A percentile compares a stretch with the other conserved stretches of the same genome.
Evolutionary conservation across 2,888 invertebrate species (phyloP).

Genomic region (Thecophora atra): DNA sequence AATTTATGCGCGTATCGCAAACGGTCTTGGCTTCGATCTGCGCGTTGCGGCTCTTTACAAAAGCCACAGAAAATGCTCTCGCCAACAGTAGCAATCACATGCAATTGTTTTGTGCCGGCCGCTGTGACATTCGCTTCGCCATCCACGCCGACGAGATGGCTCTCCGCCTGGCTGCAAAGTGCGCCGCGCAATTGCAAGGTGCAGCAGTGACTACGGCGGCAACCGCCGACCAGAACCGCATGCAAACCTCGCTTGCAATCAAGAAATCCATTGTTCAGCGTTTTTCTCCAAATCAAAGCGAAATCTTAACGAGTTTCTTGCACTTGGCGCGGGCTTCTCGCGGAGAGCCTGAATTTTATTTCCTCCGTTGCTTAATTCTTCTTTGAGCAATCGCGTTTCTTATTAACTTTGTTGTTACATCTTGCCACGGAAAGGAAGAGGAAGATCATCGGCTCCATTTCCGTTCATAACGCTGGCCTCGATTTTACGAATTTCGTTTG

Average conservation of each 20-base stretch:
- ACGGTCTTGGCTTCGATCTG: neutral
- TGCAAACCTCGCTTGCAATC: conserved; percentile 24
- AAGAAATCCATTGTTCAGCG: conserved; percentile 23
- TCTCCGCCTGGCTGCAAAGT: conserved; percentile 16
- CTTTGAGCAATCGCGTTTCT: too few relatives aligned
- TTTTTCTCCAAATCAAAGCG: conserved; percentile 23
- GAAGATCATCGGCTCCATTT: too few relatives aligned
- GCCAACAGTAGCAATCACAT: conserved; percentile 40
- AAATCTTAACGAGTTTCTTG: conserved; percentile 26
- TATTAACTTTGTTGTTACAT: too few relatives aligned
- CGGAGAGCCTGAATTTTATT: neutral
- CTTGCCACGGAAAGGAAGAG: too few relatives aligned
- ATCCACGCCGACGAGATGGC: conserved; percentile 1
- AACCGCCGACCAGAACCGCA: conserved; percentile 14
- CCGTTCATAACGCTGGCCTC: too few relatives aligned
- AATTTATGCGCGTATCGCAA: conserved; percentile 35
- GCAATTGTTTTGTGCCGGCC: conserved; percentile 37
- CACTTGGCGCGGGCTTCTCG: neutral
- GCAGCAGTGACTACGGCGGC: conserved; percentile 33
- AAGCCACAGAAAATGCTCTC: conserved; percentile 22
- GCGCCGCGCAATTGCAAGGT: conserved; percentile 35
- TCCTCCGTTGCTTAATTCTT: conserved; percentile 1
- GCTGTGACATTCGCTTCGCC: conserved; percentile 37
- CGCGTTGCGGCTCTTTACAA: conserved; percentile 27
- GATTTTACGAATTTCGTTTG: too few relatives aligned